Conservation (phyloP, 92 coral and sea anemone species). For the Paramuricea clavata region DNA sequence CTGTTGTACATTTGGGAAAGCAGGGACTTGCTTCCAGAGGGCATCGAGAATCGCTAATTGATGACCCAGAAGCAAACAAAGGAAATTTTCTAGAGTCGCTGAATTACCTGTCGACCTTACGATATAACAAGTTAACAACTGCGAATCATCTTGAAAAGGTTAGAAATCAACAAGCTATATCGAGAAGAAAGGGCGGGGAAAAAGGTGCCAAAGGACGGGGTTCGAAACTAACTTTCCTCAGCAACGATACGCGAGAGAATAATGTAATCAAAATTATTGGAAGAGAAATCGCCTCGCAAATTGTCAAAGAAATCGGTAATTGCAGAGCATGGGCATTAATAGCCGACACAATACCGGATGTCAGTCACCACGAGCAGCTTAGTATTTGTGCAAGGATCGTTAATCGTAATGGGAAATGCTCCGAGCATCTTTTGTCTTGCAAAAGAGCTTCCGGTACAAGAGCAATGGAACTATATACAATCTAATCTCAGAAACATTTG, state of each 20-base stretch:
- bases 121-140: slow-evolving; percentile 17
- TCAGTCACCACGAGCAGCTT: slow-evolving; percentile 34
- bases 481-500: no score
- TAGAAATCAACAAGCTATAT: background rate
- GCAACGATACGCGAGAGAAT: slow-evolving; percentile 29
- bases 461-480: no score
- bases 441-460: no score
- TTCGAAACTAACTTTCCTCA: slow-evolving; percentile 34
- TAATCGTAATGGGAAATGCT: slow-evolving; percentile 28
- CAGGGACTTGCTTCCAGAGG: slow-evolving; percentile 31
- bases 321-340: slow-evolving; percentile 38
- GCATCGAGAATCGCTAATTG: slow-evolving; percentile 27
- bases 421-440: no score
- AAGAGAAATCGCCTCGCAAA: slow-evolving; percentile 26
- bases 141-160: slow-evolving; percentile 11
- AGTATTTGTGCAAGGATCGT: slow-evolving; percentile 25
- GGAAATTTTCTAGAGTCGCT: slow-evolving; percentile 30
- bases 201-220: slow-evolving; percentile 6
- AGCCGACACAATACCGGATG: slow-evolving; percentile 37
- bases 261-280: slow-evolving; percentile 30
- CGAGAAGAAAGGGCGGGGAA: slow-evolving; percentile 1
- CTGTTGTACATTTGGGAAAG: slow-evolving; percentile 21
- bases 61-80: slow-evolving; percentile 20
- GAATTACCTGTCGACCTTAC: slow-evolving; percentile 35
- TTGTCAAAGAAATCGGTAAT: slow-evolving; percentile 40